A percentile compares a stretch with the other conserved stretches of the same genome.
Conservation (phyloP, 2,888 invertebrate genomes). For the Lithosia quadra region DNA sequence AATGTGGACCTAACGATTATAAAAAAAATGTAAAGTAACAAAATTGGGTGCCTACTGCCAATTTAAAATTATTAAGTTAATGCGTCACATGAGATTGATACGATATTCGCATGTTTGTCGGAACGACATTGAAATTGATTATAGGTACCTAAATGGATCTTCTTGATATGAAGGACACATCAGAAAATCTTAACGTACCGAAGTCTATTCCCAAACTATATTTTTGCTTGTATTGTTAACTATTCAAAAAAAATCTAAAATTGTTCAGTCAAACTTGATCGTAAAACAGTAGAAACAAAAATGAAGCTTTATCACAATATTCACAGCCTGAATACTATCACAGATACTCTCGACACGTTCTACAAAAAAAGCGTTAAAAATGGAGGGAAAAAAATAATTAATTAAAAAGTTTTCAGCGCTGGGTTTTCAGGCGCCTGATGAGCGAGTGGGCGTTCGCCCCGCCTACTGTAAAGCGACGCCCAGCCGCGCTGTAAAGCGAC, state of each 20-base stretch:
- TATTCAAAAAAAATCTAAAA: too few relatives aligned
- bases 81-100: background rate
- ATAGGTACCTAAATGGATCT: background rate
- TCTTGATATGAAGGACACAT: background rate
- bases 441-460: conserved; percentile 72
- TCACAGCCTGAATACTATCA: conserved; percentile 34
- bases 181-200: too few relatives aligned
- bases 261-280: background rate
- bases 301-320: conserved; percentile 26
- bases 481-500: conserved; percentile 78
- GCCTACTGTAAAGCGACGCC: conserved; percentile 82
- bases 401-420: conserved; percentile 48
- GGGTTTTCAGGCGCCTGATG: conserved; percentile 60
- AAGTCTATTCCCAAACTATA: background rate
- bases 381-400: conserved; percentile 38
- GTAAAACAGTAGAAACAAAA: conserved; percentile 15
- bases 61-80: too few relatives aligned
- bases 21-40: too few relatives aligned
- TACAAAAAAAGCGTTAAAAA: conserved; percentile 33
- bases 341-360: conserved; percentile 43
- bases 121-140: background rate
- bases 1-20: too few relatives aligned
- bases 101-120: background rate
- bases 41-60: too few relatives aligned
- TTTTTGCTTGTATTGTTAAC: background rate